A percentile compares a stretch with the other conserved stretches of the same genome.
Evolutionary conservation across 2,113 vertebrate species (phyloP).

Genomic region (Melanotaenia duboulayi): DNA sequence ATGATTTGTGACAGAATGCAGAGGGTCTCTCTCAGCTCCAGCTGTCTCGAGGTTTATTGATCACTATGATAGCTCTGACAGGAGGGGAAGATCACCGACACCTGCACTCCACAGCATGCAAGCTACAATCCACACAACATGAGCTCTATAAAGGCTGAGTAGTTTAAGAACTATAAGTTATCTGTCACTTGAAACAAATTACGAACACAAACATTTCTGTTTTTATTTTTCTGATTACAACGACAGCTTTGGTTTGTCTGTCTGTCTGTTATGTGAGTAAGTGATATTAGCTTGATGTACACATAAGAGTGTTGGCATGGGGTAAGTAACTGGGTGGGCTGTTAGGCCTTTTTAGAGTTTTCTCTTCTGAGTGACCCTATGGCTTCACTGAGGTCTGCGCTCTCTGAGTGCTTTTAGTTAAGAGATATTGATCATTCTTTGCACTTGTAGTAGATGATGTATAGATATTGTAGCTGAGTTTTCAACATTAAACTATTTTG

Average conservation of each 20-base stretch:
- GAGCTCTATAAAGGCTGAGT: not conserved
- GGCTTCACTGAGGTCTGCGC: no score
- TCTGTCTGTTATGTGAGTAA: no score
- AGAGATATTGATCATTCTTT: no score
- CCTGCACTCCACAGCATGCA: conserved; percentile 45
- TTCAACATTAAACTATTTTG: not conserved
- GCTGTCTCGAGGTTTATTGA: conserved; percentile 81
- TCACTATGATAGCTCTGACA: conserved; percentile 53
- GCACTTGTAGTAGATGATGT: no score
- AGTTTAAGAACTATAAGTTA: not conserved
- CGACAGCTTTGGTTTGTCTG: no score
- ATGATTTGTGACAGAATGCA: conserved; percentile 73
- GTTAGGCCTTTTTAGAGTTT: no score
- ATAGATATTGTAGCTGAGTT: no score
- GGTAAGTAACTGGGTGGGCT: no score
- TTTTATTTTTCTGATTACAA: not conserved
- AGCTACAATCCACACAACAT: conserved; percentile 19
- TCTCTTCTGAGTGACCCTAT: no score
- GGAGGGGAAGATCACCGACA: conserved; percentile 55
- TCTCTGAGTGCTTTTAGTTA: no score
- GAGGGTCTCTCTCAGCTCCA: conserved; percentile 66
- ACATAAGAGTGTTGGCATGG: no score
- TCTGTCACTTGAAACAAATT: not conserved
- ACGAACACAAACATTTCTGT: not conserved
- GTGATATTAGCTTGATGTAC: no score